These are phyloP conservation scores for Polietes domitor DNA, from an alignment of 2,888 invertebrate genomes.

Conservation along the genomic window DNA sequence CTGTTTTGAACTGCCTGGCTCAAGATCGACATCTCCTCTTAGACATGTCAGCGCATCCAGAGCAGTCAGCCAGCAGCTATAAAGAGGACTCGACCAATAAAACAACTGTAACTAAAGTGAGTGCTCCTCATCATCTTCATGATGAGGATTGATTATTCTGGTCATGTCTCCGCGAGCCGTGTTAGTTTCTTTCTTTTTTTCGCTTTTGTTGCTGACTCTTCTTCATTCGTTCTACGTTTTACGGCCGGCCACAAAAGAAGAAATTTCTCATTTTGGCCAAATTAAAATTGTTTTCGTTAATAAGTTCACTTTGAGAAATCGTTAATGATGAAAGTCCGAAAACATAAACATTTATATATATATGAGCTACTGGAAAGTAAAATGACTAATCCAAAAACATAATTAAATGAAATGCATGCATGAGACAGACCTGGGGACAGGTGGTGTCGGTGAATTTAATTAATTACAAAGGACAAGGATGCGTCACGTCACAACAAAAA, in stretches of 20 bases:
- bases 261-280: conserved; percentile 37
- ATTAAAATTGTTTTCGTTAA: conserved; percentile 31
- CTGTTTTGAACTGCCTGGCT: conserved; percentile 47
- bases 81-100: background rate
- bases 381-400: conserved; percentile 2
- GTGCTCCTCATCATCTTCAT: conserved; percentile 3
- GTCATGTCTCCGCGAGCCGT: conserved; percentile 48
- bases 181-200: conserved; percentile 7
- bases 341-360: background rate
- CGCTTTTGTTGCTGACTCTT: background rate
- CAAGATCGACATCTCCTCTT: conserved; percentile 31
- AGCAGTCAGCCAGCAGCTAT: background rate
- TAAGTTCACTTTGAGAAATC: conserved; percentile 27
- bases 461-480: background rate
- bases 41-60: conserved; percentile 59
- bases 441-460: conserved; percentile 19
- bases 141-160: conserved; percentile 54
- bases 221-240: conserved; percentile 7
- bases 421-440: no score
- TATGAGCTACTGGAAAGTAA: background rate
- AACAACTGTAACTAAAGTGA: background rate
- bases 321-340: conserved; percentile 13
- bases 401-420: conserved; percentile 16
- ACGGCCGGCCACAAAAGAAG: background rate
- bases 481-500: no score